Conservation (phyloP, 2,797 vertebrate species). For the Micromesistius poutassou region DNA sequence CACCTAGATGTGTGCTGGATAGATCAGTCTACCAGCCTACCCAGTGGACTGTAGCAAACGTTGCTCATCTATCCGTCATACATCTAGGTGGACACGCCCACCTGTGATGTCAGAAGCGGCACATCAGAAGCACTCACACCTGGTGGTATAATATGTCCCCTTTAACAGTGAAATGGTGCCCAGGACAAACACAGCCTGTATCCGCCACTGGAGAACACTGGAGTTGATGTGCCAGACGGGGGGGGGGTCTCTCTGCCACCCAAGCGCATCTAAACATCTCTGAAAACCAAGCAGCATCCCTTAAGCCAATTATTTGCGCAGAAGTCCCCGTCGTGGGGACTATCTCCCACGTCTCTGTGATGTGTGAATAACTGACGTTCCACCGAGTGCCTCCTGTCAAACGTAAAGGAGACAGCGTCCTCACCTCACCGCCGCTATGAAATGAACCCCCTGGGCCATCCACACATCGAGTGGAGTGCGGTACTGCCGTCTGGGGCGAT, state of each 20-base stretch:
- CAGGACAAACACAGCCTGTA: slow-evolving; percentile 13
- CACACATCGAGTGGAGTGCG: slow-evolving; percentile 31
- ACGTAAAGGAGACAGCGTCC: slow-evolving; percentile 31
- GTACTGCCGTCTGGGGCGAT: neutral
- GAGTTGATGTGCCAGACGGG: slow-evolving; percentile 34
- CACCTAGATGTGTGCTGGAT: too few species aligned
- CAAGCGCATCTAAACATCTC: slow-evolving; percentile 52
- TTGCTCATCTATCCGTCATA: too few species aligned
- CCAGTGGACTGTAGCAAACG: too few species aligned
- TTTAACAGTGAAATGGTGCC: slow-evolving; percentile 23
- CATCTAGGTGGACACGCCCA: too few species aligned
- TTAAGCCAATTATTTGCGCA: slow-evolving; percentile 53
- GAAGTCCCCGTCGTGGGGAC: slow-evolving; percentile 56
- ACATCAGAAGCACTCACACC: too few species aligned
- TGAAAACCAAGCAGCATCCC: slow-evolving; percentile 47
- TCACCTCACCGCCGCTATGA: slow-evolving; percentile 52
- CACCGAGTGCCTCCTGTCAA: slow-evolving; percentile 51
- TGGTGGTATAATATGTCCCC: too few species aligned
- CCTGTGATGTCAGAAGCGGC: too few species aligned
- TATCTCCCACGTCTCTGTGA: slow-evolving; percentile 51
- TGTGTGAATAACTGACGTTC: slow-evolving; percentile 59
- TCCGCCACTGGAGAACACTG: slow-evolving; percentile 20
- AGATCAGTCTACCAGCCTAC: too few species aligned
- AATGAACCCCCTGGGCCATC: slow-evolving; percentile 31
- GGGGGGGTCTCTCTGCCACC: slow-evolving; percentile 28